Evolutionary conservation across 2,113 vertebrate species (phyloP).

Genomic region (Podilymbus podiceps): DNA sequence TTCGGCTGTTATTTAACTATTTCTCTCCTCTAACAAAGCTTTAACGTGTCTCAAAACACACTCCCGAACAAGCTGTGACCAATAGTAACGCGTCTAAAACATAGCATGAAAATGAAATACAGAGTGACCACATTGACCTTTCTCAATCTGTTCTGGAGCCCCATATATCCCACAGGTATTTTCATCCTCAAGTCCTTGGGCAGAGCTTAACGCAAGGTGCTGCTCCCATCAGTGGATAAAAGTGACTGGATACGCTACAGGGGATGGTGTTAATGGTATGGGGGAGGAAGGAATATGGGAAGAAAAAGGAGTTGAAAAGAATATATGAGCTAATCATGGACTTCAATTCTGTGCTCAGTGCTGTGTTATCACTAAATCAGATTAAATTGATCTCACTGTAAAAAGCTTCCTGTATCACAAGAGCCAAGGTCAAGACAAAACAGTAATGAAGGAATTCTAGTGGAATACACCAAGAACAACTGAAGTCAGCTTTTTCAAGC

Average conservation of each 20-base stretch:
- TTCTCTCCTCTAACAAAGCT: background rate
- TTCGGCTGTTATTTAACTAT: background rate
- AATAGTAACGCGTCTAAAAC: background rate
- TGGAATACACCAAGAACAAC: background rate
- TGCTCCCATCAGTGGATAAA: background rate
- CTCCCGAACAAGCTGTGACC: background rate
- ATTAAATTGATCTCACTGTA: slow-evolving; percentile 10
- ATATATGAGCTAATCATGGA: slow-evolving; percentile 20
- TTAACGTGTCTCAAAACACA: background rate
- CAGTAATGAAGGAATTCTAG: background rate
- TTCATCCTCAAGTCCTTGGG: background rate
- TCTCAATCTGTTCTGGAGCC: background rate
- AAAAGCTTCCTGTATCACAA: background rate
- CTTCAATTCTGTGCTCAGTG: slow-evolving; percentile 11
- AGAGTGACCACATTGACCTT: background rate
- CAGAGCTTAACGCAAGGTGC: background rate
- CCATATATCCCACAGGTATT: background rate
- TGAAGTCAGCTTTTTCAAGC: background rate
- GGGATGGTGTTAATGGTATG: background rate
- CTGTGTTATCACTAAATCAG: slow-evolving; percentile 18
- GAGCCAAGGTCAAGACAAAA: slow-evolving; percentile 35
- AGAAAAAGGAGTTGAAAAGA: background rate
- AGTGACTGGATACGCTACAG: background rate
- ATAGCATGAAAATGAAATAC: background rate
- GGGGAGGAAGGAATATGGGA: background rate